Percentiles rank a stretch among this genome's conserved stretches.
phyloP scores from a whole-genome alignment of 2,113 vertebrate genomes.

The Maccullochella peelii region DNA sequence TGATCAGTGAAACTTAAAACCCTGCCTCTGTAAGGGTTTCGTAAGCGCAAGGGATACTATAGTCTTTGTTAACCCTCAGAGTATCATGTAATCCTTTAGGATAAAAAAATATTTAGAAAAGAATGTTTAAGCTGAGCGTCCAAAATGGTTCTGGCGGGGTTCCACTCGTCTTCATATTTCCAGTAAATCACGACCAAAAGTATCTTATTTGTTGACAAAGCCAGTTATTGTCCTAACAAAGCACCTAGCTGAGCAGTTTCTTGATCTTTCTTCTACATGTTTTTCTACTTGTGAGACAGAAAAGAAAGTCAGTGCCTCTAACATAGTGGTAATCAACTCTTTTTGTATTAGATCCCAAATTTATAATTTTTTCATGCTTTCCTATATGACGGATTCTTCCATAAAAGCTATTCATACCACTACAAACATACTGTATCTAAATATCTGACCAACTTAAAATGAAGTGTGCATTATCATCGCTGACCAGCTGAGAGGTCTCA shows the following conservation, averaged over 20 bases:
- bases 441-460: background rate
- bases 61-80: background rate
- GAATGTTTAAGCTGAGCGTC: background rate
- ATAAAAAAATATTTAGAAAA: constrained; percentile 14
- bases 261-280: background rate
- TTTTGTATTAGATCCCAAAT: background rate
- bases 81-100: background rate
- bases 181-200: background rate
- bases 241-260: background rate
- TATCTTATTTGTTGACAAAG: constrained; percentile 34
- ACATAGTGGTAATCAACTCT: background rate
- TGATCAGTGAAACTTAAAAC: background rate
- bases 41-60: background rate
- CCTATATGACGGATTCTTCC: background rate
- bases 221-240: constrained; percentile 48
- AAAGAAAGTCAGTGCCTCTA: background rate
- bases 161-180: constrained; percentile 17
- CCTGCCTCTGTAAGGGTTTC: background rate
- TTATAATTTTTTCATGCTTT: background rate
- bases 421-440: background rate
- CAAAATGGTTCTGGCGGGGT: background rate
- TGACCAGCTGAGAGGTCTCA: background rate
- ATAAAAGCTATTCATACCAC: background rate
- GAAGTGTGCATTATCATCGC: background rate
- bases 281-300: background rate